Evolutionary conservation across 2,113 vertebrate species (phyloP).

Genomic region (Pipra filicauda): DNA sequence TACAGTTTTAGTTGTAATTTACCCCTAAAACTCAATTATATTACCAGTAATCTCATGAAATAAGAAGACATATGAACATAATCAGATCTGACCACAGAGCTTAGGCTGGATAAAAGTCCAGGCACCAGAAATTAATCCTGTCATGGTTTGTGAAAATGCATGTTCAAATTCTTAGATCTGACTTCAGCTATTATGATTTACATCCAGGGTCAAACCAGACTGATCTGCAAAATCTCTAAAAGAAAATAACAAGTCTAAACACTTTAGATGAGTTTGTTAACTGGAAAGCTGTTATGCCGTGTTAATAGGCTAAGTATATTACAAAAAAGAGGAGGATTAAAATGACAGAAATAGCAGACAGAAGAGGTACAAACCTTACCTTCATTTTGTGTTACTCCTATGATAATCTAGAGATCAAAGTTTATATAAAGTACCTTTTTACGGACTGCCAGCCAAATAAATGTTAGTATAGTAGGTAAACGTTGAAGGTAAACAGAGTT

Average conservation of each 20-base stretch:
- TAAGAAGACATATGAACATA: background rate
- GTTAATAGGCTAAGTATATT: background rate
- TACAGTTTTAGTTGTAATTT: background rate
- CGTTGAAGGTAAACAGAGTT: background rate
- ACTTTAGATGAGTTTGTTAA: background rate
- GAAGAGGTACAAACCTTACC: background rate
- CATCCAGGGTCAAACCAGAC: background rate
- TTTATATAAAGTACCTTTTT: background rate
- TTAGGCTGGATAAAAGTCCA: background rate
- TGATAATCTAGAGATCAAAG: background rate
- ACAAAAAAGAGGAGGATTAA: background rate
- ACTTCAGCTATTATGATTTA: background rate
- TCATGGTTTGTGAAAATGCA: background rate
- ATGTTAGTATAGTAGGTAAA: background rate
- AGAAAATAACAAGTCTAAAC: background rate
- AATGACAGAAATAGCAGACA: background rate
- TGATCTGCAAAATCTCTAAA: background rate
- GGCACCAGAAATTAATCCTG: background rate
- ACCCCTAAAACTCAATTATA: background rate
- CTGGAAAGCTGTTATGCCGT: background rate
- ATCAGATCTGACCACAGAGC: background rate
- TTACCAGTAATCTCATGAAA: background rate
- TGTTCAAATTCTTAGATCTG: background rate
- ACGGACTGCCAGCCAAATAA: background rate
- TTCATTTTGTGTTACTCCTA: background rate